A percentile compares a stretch with the other conserved stretches of the same genome.
Evolutionary conservation across 53 echinoderm and acorn worm genomes (phyloP).

Genomic region (Echinometra lucunter): DNA sequence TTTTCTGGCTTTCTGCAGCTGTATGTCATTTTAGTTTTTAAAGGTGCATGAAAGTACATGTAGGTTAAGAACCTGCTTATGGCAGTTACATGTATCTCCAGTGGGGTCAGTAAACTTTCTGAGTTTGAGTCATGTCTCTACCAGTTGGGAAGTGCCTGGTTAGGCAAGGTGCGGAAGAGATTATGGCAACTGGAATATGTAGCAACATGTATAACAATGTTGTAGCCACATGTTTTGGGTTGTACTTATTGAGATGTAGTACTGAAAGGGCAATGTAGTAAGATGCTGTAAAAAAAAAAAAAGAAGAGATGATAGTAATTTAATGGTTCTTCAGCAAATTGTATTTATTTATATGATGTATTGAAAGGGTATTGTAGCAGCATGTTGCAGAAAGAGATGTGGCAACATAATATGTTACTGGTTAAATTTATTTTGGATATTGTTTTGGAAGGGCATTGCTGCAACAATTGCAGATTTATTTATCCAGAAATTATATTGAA

Average conservation of each 20-base stretch:
- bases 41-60: no score
- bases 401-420: neutral
- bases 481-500: no score
- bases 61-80: neutral
- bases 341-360: neutral
- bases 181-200: no score
- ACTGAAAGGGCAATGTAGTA: no score
- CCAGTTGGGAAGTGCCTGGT: neutral
- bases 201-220: no score
- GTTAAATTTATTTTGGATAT: neutral
- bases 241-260: no score
- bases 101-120: slow-evolving; percentile 7
- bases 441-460: neutral
- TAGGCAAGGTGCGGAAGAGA: no score
- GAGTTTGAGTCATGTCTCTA: neutral
- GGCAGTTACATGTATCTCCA: neutral
- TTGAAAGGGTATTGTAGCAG: neutral
- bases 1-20: neutral
- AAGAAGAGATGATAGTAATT: neutral
- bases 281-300: neutral
- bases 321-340: neutral
- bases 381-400: neutral
- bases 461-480: no score
- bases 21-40: neutral
- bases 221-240: no score